Evolutionary conservation across 2,797 vertebrate genomes (phyloP).

Genomic region (Channa striata): DNA sequence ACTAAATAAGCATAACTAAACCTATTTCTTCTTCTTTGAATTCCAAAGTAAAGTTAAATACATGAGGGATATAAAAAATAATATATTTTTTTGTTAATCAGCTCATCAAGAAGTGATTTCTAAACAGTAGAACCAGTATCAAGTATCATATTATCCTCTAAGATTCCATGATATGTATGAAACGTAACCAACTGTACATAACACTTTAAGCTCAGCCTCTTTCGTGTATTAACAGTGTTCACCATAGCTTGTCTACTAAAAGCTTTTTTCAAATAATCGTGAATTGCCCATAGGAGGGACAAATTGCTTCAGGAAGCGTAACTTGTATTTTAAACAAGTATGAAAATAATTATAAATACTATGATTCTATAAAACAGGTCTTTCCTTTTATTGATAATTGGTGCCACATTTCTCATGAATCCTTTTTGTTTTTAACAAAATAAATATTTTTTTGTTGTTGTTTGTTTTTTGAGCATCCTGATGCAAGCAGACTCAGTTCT

Average conservation of each 20-base stretch:
- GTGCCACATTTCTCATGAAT: neutral
- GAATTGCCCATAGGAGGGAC: neutral
- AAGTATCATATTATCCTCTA: neutral
- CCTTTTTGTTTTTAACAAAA: neutral
- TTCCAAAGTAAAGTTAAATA: neutral
- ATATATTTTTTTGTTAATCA: neutral
- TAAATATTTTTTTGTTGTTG: neutral
- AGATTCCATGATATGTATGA: neutral
- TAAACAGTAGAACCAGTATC: conserved; percentile 3
- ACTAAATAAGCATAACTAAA: neutral
- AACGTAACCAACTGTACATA: conserved; percentile 7
- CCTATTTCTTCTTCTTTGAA: neutral
- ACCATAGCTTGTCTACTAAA: neutral
- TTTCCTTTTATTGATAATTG: neutral
- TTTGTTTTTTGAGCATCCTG: neutral
- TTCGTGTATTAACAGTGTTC: conserved; percentile 6
- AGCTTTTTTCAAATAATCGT: neutral
- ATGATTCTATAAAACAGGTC: neutral
- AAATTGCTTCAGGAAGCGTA: neutral
- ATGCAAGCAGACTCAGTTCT: neutral
- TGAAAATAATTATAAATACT: neutral
- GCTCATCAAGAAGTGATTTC: neutral
- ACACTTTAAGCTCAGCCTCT: neutral
- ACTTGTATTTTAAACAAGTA: neutral
- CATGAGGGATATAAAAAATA: accelerated